Base-by-base conservation (phyloP, 1,140 invertebrate genomes). In the Dendrolimus punctatus region DNA sequence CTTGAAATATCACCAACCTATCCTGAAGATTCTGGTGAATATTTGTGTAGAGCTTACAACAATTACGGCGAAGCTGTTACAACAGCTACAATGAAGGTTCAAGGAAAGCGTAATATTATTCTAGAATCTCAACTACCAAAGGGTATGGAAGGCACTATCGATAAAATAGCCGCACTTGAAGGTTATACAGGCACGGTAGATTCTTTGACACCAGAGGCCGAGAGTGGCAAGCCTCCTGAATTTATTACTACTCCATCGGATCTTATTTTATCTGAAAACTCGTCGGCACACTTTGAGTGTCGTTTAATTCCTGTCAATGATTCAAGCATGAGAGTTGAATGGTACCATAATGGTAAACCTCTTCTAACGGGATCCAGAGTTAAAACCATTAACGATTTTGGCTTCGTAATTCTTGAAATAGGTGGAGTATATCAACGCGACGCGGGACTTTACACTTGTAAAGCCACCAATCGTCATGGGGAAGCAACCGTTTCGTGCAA, bases 331-430 rank as follows among this genome's bases (percentile, higher is more conserved):
- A 90, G 93, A 62, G 95, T 99, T 8, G 97, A 98, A 86, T 99
- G 97, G 97, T 98, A 93, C 91, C 96, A 98, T 66, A 98, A 99
- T 80, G 97, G 96, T 40, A 96, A 97, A 87, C 91, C 95, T 6
- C 87, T 98, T 46, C 91, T 93, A 67, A 92, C 94, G 57, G 96
- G 95, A 47, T 96, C 95, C 6, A 91, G 95, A 79, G 92, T 97
- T 52, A 96, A 96, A 76, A 96, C 95, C 0, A 96, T 97, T 55
- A 96, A 96, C 65, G 96, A 98, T 73, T 98, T 98, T 85, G 96
- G 96, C 39, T 97, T 96, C 71, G 96, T 98, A 4, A 97, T 97
- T 67, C 85, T 98, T 46, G 96, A 98, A 90, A 92, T 98, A 42
- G 92, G 93, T 46, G 95, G 94, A 47, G 94, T 96, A 52, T 96